Conservation (phyloP, 1,140 invertebrate species). For the Lepidostoma basale region DNA sequence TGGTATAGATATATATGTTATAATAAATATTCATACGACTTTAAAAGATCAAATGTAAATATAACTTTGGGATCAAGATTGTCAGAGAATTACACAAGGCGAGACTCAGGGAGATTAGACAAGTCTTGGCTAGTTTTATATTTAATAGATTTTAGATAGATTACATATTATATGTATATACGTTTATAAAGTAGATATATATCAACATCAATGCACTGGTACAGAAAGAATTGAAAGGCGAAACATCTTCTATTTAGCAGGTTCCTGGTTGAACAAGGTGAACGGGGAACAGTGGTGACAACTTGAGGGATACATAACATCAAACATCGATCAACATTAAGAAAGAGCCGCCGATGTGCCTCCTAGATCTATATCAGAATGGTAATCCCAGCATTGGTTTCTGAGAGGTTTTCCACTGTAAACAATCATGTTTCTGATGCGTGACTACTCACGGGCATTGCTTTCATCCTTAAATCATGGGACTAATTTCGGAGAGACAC, state of each 20-base stretch:
- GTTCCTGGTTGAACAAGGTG: not conserved
- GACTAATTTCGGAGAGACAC: conserved; percentile 5
- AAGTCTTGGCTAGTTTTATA: no score
- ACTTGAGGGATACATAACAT: not conserved
- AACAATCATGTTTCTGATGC: conserved; percentile 14
- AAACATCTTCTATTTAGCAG: not conserved
- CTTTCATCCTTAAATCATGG: conserved; percentile 15
- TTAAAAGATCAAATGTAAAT: not conserved
- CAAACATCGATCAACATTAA: not conserved
- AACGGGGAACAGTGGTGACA: not conserved
- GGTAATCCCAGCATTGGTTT: not conserved
- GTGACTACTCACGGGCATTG: not conserved
- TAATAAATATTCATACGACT: not conserved
- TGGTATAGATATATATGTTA: not conserved
- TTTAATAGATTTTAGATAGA: no score
- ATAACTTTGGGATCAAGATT: conserved; percentile 19
- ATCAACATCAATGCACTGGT: no score
- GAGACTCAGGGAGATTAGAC: conserved; percentile 9
- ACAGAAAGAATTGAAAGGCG: not conserved
- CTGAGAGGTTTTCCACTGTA: conserved; percentile 2
- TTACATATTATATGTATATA: no score
- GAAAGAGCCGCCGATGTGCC: not conserved
- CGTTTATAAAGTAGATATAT: no score
- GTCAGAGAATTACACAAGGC: conserved; percentile 18
- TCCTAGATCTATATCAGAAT: not conserved